Percentiles rank a stretch among this genome's conserved stretches.
Evolutionary conservation across 2,797 vertebrate species (phyloP).

Genomic region (Crossoptilon crossoptilon): DNA sequence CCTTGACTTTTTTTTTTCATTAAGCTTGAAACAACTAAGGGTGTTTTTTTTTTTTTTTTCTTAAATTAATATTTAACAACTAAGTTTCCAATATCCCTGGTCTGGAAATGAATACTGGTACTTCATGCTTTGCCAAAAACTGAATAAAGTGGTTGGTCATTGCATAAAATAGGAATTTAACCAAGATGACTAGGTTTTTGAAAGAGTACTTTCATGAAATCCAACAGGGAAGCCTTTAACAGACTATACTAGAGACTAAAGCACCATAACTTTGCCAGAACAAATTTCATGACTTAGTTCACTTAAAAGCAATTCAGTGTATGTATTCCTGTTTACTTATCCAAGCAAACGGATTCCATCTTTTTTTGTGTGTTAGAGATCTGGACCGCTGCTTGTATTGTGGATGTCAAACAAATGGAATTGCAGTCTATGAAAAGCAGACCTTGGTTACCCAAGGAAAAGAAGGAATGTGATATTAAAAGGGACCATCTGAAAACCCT

Average conservation of each 20-base stretch:
- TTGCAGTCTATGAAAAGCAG: rapidly evolving
- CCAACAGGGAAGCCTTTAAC: neutral
- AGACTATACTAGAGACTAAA: neutral
- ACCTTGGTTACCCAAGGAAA: neutral
- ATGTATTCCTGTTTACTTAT: neutral
- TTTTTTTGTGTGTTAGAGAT: neutral
- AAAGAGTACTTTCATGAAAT: neutral
- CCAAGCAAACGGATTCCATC: rapidly evolving
- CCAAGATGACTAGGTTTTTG: neutral
- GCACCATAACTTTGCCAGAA: neutral
- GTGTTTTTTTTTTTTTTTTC: neutral
- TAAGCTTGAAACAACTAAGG: neutral
- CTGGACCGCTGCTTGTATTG: neutral
- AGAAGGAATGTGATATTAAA: neutral
- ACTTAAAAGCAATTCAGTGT: neutral
- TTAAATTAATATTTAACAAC: slow-evolving; percentile 9
- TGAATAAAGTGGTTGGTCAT: neutral
- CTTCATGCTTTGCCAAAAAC: neutral
- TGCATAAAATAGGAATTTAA: neutral
- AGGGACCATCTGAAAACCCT: neutral
- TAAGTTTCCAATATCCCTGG: neutral
- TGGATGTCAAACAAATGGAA: neutral
- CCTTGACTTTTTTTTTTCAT: neutral
- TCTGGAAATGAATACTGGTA: neutral
- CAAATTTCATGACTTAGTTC: neutral